Base-by-base conservation (phyloP, 2,888 invertebrate species). In the Rhingia rostrata region DNA sequence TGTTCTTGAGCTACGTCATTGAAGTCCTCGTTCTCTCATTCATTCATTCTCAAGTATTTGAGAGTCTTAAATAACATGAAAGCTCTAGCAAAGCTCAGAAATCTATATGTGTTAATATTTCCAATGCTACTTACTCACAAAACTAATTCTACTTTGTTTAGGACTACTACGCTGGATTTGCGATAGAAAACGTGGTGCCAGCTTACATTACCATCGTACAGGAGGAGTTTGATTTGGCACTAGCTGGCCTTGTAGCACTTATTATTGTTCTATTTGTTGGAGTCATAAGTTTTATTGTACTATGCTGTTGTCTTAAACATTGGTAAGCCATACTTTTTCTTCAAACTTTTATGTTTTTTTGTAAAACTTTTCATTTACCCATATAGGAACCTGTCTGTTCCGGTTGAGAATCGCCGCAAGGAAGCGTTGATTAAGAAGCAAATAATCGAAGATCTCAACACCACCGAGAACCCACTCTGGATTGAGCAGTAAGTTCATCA, bases 401-500 rank as follows among this genome's bases (percentile, higher is more conserved):
- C 96, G n/a, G 94, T 95, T 66, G 95, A 96, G 87, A 95, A 95
- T 87, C 95, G 96, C 83, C 95, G 95, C 81, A 96, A 96, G 70
- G 97, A 97, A 66, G 96, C 96, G 54, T 92, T 97, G 10, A 96
- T 96, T 32, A 95, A 96, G 73, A 94, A 96, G 83, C 94, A 96
- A 85, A 96, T 96, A 63, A 94, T 97, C 41, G 96, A 97, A 87
- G 97, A 97, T 89, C 92, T 97, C 58, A 96, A 96, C 88, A 97
- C 97, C 0, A 97, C 97, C 0, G 97, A 97, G 91, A 97, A 97
- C 93, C 97, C 97, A 0, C 92, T 97, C 10, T 97, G 97, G 97
- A 95, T 97, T 88, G 97, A 97, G 92, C 97, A 97, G 95, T 95
- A 90, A 93, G 94, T 6, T 32, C 30, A 1, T 30, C 12, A 35